A percentile compares a stretch with the other conserved stretches of the same genome.
phyloP scores from a whole-genome alignment of 1,140 invertebrate genomes.

The Zaprionus africanus region DNA sequence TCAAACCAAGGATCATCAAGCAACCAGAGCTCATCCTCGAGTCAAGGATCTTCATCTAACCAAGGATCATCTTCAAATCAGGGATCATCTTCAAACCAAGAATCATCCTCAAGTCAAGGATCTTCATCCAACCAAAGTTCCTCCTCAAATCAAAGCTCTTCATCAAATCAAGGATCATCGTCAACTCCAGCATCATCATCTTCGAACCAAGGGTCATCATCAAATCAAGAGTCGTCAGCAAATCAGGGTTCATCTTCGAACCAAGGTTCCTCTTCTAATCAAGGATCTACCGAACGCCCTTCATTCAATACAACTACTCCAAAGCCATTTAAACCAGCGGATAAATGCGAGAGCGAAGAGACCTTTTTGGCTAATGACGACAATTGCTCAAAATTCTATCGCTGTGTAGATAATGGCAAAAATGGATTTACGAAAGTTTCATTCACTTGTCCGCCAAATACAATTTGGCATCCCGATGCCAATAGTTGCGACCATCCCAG shows the following conservation, averaged over 20 bases:
- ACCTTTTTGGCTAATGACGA: conserved; percentile 86
- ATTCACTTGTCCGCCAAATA: conserved; percentile 88
- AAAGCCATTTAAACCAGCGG: conserved; percentile 71
- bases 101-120: conserved; percentile 46
- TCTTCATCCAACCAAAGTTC: conserved; percentile 9
- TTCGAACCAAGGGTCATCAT: conserved; percentile 48
- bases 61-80: conserved; percentile 49
- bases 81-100: conserved; percentile 52
- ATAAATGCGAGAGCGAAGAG: conserved; percentile 84
- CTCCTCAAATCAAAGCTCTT: conserved; percentile 43
- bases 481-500: conserved; percentile 87
- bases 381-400: conserved; percentile 89
- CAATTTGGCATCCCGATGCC: conserved; percentile 87
- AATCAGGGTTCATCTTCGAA: conserved; percentile 52
- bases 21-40: conserved; percentile 45
- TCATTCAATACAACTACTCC: conserved; percentile 52
- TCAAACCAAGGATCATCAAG: conserved; percentile 50
- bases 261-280: conserved; percentile 48
- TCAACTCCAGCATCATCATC: conserved; percentile 43
- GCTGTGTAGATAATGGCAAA: conserved; percentile 87
- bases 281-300: conserved; percentile 21
- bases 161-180: conserved; percentile 39
- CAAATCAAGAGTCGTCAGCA: conserved; percentile 38
- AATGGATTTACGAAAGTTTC: conserved; percentile 86
- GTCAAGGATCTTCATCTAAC: conserved; percentile 43